A percentile compares a stretch with the other conserved stretches of the same genome.
These are phyloP conservation scores for Bilobella aurantiaca DNA, from an alignment of 1,140 invertebrate species.

Conservation along the genomic window DNA sequence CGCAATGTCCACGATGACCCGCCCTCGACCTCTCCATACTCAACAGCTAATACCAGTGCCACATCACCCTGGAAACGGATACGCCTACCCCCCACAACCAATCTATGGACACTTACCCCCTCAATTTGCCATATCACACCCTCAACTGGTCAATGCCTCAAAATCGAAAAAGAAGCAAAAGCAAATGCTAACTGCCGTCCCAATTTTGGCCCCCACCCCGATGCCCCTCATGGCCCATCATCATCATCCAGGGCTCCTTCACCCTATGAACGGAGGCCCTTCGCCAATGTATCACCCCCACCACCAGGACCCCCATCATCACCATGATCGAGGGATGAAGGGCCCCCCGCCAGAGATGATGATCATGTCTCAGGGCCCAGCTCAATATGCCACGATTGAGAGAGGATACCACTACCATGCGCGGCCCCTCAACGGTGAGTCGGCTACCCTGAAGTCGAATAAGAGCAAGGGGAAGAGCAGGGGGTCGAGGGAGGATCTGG, in stretches of 20 bases:
- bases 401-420: constrained; percentile 33
- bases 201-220: constrained; percentile 28
- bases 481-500: constrained; percentile 29
- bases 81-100: constrained; percentile 36
- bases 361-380: constrained; percentile 18
- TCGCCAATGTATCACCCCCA: constrained; percentile 32
- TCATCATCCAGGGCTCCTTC: constrained; percentile 32
- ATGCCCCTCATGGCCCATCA: constrained; percentile 27
- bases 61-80: constrained; percentile 31
- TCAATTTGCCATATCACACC: constrained; percentile 25
- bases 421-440: constrained; percentile 29
- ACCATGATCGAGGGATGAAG: constrained; percentile 14
- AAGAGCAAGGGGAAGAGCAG: constrained; percentile 36
- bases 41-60: constrained; percentile 33
- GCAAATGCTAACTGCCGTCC: constrained; percentile 21
- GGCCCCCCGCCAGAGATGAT: constrained; percentile 21
- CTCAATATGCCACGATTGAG: constrained; percentile 34
- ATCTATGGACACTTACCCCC: constrained; percentile 36
- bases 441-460: constrained; percentile 30
- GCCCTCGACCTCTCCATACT: constrained; percentile 31
- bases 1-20: constrained; percentile 34
- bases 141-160: constrained; percentile 23
- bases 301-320: constrained; percentile 26
- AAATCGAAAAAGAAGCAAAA: constrained; percentile 33
- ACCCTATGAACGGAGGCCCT: constrained; percentile 37